Base-by-base conservation (phyloP, 2,888 invertebrate species). In the Odontocolon sp. region DNA sequence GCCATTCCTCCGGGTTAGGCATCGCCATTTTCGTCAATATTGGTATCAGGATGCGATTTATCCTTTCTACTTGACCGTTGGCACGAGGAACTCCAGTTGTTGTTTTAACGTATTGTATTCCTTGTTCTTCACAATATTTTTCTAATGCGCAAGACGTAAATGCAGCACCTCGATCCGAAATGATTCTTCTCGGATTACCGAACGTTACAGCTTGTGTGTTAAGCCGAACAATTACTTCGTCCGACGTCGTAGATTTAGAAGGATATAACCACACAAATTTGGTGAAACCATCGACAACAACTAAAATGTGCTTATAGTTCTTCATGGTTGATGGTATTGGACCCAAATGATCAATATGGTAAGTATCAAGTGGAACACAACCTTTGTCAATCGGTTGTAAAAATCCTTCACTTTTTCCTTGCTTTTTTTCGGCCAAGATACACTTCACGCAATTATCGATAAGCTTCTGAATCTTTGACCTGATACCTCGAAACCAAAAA, bases 361-460 rank as follows among this genome's bases (percentile, higher is more conserved):
- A 76, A n/a, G 71, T 76, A 8, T 71, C 71, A 9, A 71, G 26
- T 2, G 71, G 54, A 3, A 18, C 6, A 11, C 28, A 40, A 2
- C 71, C 71, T 31, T 71, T 63, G 3, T 23, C 28, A 8, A 70
- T 45, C 14, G 63, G 45, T 33, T 54, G 23, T 8, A 79, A 42
- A 0, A 73, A 64, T n/a, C 76, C 76, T 38, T 78, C 73, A 16
- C 21, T 18, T 23, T 73, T 78, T 2, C 76, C 76, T n/a, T 38
- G 31, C 56, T 75, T 71, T 6, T 45, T 71, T 28, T 79, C 79
- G 1, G 69, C 73, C 31, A 86, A 67, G 18, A 86, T 82, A 52
- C 85, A 86, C 1, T 59, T 21, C 8, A 84, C 50, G 56, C 86
- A 86, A 40, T 61, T 78, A 0, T 21, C 4, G 2, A 78, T 40